Base-by-base conservation (phyloP, 2,113 vertebrate genomes). In the Colius striatus region DNA sequence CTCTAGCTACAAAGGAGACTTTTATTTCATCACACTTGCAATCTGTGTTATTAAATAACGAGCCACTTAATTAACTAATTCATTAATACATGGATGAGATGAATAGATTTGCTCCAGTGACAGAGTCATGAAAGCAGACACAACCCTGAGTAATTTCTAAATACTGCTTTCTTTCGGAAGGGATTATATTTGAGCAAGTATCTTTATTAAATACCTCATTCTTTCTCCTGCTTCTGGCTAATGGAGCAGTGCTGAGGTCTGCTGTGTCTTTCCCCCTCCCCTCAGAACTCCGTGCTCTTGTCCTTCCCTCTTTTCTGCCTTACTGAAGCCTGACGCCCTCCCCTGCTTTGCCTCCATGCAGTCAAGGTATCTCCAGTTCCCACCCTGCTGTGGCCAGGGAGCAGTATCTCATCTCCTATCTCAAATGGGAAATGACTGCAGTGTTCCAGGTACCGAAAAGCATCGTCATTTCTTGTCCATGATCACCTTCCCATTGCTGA, bases 31-130 rank as follows among this genome's bases (percentile, higher is more conserved):
- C 92, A 92, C 85, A 81, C 57, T 95, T 96, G 54, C 88, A 92
- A 94, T 93, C 92, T 92, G 85, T 92, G 93, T 93, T 95, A 96
- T 93, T 97, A 96, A 96, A 95, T 95, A 97, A 93, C 7, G 41
- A 95, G 86, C 66, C 9, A 38, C 70, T 96, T 95, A 94, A 95
- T 95, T 97, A 95, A 95, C 92, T 90, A 93, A 95, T 92, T 92
- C 89, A 94, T 97, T 96, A 93, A 92, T 93, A 73, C 61, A 76
- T 16, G 76, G 36, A 83, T 82, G 53, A 62, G 66, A 94, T 96
- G 65, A 96, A 93, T 82, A 96, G 80, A 94, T 92, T 87, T 90
- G 62, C 73, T 95, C 36, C 70, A 53, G 68, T 71, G 87, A 83
- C 45, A 61, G 78, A 58, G n/a, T 38, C 58, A 62, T 27, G 76